Evolutionary conservation across 2,113 vertebrate genomes (phyloP), one percentile per base, ranked within the genome.

Genomic region (Lycaon pictus): DNA sequence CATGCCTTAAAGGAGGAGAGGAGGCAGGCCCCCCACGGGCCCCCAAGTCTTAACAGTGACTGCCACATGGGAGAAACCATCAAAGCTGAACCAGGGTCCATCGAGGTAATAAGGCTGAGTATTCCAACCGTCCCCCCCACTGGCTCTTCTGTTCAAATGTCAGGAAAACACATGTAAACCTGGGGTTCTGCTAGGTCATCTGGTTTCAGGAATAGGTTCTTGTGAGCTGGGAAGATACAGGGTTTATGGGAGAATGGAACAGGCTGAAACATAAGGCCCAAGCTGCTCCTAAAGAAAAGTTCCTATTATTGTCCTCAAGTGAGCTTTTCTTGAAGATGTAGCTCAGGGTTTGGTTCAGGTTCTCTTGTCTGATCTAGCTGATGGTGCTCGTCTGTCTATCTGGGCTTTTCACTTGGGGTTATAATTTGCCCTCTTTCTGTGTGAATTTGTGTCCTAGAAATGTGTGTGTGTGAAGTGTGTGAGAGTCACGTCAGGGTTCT

Each of bases 1-100:
- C 99, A 99, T 98, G 99, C 98, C 99, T 99, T 99, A 98, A 99
- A 99, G 85, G 99, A 99, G 92, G 99, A 99, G 97, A 99, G 98
- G 98, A 99, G 98, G 97, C 98, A 98, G 96, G 58, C 98, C 97
- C 96, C 98, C 97, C 98, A 98, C 58, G 76, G 99, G 96, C 97
- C 98, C 97, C 95, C 98, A 48, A 97, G 98, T 97, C 95, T 98
- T 96, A 97, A 96, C 98, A 98, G 98, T 88, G 98, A 98, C 98
- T 98, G 96, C 98, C 98, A 98, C 97, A 82, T 96, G 80, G 98
- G 98, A 99, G 99, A 99, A 96, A 97, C 98, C 71, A 98, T 98
- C 98, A 99, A 98, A 98, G 97, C 98, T 55, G 98, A 99, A 98
- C 98, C 99, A 85, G 99, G 99, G 98, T 99, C 99, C 98, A 99